Percentiles rank a stretch among this genome's conserved stretches.
Conservation (phyloP, 2,797 vertebrate species). For the Paramormyrops hopkinsi region DNA sequence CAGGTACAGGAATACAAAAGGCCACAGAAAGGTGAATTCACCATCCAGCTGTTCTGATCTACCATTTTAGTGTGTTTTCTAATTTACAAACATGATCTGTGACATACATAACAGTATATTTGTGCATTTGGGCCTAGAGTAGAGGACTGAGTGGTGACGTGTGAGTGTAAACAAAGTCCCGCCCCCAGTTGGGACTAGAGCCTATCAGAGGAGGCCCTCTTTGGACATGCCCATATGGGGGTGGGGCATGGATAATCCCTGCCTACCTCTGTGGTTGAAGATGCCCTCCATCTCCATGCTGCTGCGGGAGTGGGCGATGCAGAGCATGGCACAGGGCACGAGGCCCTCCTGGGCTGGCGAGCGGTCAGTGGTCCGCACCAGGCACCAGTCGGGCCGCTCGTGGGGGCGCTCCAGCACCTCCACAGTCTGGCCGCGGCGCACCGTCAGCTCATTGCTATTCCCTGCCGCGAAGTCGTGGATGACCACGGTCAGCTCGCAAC, state of each 20-base stretch:
- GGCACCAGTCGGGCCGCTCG: constrained; percentile 94
- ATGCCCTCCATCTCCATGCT: constrained; percentile 99
- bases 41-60: neutral
- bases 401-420: constrained; percentile 93
- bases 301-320: constrained; percentile 94
- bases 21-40: neutral
- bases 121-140: neutral
- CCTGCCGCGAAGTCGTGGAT: constrained; percentile 94
- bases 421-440: constrained; percentile 91
- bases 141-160: neutral
- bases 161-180: neutral
- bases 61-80: neutral
- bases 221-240: neutral
- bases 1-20: neutral
- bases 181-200: neutral
- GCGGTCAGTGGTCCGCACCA: constrained; percentile 90
- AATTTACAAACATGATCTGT: neutral
- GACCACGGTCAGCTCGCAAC: constrained; percentile 94
- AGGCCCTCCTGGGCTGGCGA: constrained; percentile 88
- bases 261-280: constrained; percentile 97
- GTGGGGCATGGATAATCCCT: neutral
- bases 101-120: neutral
- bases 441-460: constrained; percentile 90
- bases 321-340: constrained; percentile 88
- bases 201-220: neutral